Evolutionary conservation across 2,888 invertebrate species (phyloP).

Genomic region (Brassicogethes aeneus): DNA sequence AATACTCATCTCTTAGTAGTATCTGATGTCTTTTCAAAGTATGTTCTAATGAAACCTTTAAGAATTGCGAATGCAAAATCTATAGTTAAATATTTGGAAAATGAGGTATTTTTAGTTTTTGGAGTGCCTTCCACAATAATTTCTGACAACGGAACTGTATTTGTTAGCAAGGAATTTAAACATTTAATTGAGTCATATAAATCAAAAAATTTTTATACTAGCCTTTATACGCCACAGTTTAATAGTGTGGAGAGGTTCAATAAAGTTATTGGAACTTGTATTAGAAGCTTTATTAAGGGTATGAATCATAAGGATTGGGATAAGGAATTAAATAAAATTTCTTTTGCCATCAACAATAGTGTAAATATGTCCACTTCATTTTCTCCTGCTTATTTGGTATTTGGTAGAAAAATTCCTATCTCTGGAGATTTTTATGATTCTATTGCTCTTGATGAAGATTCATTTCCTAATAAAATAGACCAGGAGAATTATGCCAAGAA

Average conservation of each 20-base stretch:
- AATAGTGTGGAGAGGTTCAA: slow-evolving; percentile 8
- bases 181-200: slow-evolving; percentile 1
- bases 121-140: slow-evolving; percentile 10
- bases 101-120: slow-evolving; percentile 9
- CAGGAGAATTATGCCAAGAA: background rate
- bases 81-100: slow-evolving; percentile 9
- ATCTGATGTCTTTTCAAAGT: slow-evolving; percentile 6
- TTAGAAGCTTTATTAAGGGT: slow-evolving; percentile 6
- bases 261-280: slow-evolving; percentile 6
- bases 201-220: too few relatives aligned
- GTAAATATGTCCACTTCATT: background rate
- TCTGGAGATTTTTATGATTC: background rate
- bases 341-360: slow-evolving; percentile 2
- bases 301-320: slow-evolving; percentile 9
- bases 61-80: slow-evolving; percentile 3
- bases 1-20: slow-evolving; percentile 3
- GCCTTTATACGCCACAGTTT: slow-evolving; percentile 6
- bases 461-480: background rate
- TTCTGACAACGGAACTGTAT: slow-evolving; percentile 9
- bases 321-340: slow-evolving; percentile 6
- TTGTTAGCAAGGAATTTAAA: slow-evolving; percentile 7
- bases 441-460: background rate
- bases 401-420: background rate
- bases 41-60: slow-evolving; percentile 5
- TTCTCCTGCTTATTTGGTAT: background rate